Base-by-base conservation (phyloP, 2,113 vertebrate species). In the Delphinus delphis region DNA sequence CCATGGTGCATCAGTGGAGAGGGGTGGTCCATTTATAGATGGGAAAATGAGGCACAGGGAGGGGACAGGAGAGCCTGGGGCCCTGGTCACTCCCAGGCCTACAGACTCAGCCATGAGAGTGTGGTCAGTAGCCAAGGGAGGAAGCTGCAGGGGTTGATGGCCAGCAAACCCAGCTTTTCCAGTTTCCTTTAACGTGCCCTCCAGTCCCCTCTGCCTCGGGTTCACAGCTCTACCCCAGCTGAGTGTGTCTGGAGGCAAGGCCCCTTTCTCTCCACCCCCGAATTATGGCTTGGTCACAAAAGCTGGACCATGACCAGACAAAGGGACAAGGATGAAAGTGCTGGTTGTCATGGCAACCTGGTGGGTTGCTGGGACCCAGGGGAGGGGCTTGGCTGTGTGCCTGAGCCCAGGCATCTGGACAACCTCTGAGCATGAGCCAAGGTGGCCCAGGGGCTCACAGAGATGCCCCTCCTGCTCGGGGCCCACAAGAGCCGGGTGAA, bases 321-420 rank as follows among this genome's bases (percentile, higher is more conserved):
- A 99, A 99, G 97, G 98, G 98, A 99, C 97, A 97, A 98, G 98
- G 96, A 98, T 98, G 98, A 98, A 98, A 99, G 98, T 98, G 97
- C 94, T 98, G 96, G 99, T 99, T 99, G 98, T 98, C 98, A 98
- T 97, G 98, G 98, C 97, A 99, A 99, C 98, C 95, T 98, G 97
- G 98, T 96, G 97, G 98, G 98, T 98, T 98, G 98, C 98, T 98
- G 98, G 98, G 98, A 98, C 98, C 98, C 98, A 92, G 79, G 98
- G 98, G 98, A 98, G 98, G 98, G 98, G 97, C 93, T 98, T 98
- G 98, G 98, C 97, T 98, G 98, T 98, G 97, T 98, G 98, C 98
- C 98, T 98, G 98, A 97, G 98, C 98, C 98, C 97, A 98, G 97
- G 98, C 98, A 98, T 98, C 98, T 76, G 91, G 84, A 98, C 77